Percentiles rank a stretch among this genome's conserved stretches.
Evolutionary conservation across 2,888 invertebrate species (phyloP).

Genomic region (Xestia c-nigrum): DNA sequence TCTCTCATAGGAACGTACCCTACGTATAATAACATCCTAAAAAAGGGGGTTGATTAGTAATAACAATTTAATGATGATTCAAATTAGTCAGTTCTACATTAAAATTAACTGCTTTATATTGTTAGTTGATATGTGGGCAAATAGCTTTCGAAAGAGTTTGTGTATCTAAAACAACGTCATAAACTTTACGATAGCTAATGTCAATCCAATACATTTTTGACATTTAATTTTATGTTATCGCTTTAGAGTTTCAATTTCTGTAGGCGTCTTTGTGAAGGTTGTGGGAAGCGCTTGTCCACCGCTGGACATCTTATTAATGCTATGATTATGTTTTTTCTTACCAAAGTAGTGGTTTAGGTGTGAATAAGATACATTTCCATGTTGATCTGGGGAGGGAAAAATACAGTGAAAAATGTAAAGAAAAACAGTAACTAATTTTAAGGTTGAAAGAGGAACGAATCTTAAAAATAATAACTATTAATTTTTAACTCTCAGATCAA

Average conservation of each 20-base stretch:
- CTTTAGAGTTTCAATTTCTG: not conserved
- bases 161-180: not conserved
- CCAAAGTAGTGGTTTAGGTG: slow-evolving; percentile 62
- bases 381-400: slow-evolving; percentile 64
- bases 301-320: slow-evolving; percentile 6
- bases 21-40: not conserved
- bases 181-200: not conserved
- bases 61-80: not conserved
- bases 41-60: not conserved
- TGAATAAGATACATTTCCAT: slow-evolving; percentile 59
- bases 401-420: slow-evolving; percentile 60
- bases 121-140: not conserved
- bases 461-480: not conserved
- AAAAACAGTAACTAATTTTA: slow-evolving; percentile 19
- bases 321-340: slow-evolving; percentile 45
- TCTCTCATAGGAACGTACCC: not conserved
- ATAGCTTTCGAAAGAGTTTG: not conserved
- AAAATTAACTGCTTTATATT: not conserved
- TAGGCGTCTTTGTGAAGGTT: not conserved
- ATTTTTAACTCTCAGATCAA: slow-evolving; percentile 4
- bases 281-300: slow-evolving; percentile 20
- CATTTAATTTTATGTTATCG: not conserved
- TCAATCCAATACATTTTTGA: not conserved
- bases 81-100: not conserved
- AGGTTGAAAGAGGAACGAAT: not conserved